Evolutionary conservation across 2,797 vertebrate genomes (phyloP).

Genomic region (Neosalanx taihuensis): DNA sequence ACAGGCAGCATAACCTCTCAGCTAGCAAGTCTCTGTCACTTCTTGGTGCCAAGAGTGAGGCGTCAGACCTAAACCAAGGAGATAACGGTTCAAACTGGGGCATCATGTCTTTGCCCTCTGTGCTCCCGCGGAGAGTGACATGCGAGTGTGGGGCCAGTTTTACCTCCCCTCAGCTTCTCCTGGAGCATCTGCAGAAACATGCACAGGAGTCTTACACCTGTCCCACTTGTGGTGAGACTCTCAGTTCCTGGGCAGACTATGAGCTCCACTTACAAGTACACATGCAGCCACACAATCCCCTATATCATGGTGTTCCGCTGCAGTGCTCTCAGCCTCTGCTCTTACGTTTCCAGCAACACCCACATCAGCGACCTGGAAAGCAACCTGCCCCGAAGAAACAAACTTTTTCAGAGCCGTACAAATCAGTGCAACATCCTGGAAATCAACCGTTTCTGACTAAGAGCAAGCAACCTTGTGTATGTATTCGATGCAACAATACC

Average conservation of each 20-base stretch:
- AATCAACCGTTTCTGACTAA: conserved; percentile 36
- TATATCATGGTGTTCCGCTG: conserved; percentile 54
- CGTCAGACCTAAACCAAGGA: conserved; percentile 43
- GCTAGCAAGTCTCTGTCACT: conserved; percentile 39
- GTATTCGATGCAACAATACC: conserved; percentile 66
- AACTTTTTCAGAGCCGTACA: conserved; percentile 32
- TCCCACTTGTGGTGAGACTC: conserved; percentile 75
- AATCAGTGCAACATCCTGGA: conserved; percentile 14
- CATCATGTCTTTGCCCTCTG: conserved; percentile 77
- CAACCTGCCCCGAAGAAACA: background rate
- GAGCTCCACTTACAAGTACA: conserved; percentile 77
- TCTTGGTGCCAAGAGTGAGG: conserved; percentile 22
- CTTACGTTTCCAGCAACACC: conserved; percentile 58
- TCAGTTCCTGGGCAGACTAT: conserved; percentile 76
- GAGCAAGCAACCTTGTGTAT: conserved; percentile 49
- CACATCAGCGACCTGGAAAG: conserved; percentile 13
- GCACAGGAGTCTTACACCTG: conserved; percentile 77
- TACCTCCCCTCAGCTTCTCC: conserved; percentile 73
- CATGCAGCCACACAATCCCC: conserved; percentile 62
- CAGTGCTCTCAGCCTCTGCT: conserved; percentile 59
- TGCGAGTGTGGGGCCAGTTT: conserved; percentile 78
- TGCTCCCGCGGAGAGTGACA: conserved; percentile 76
- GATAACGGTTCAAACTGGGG: conserved; percentile 67
- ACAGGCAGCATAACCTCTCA: conserved; percentile 29
- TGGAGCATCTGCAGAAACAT: conserved; percentile 78